Percentiles rank a stretch among this genome's conserved stretches.
phyloP scores from a whole-genome alignment of 2,113 vertebrate genomes.

The Pseudonaja textilis region DNA sequence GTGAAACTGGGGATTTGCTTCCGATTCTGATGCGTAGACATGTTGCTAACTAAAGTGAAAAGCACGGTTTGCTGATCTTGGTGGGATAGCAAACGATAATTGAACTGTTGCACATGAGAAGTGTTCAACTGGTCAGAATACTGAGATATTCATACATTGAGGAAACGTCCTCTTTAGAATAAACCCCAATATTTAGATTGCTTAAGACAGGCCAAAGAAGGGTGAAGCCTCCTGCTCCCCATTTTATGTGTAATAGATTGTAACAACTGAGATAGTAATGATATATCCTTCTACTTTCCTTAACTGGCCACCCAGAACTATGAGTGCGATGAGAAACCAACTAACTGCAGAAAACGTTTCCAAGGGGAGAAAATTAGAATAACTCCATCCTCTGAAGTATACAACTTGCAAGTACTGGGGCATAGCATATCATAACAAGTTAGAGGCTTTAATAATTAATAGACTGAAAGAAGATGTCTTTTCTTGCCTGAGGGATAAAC shows the following conservation, averaged over 20 bases:
- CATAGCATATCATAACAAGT: constrained; percentile 53
- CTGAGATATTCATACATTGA: background rate
- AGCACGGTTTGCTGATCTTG: background rate
- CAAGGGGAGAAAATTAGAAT: constrained; percentile 34
- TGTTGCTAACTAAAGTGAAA: background rate
- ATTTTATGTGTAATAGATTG: background rate
- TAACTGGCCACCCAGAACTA: background rate
- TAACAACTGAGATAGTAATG: background rate
- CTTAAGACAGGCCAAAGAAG: background rate
- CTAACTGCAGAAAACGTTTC: background rate
- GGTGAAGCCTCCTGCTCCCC: background rate
- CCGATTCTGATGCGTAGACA: background rate
- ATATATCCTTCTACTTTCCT: background rate
- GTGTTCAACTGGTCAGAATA: background rate
- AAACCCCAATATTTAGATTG: background rate
- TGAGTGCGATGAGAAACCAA: background rate
- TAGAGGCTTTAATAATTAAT: constrained; percentile 64
- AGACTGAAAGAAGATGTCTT: constrained; percentile 56
- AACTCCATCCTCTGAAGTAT: constrained; percentile 45
- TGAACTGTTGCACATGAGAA: background rate
- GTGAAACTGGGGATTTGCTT: background rate
- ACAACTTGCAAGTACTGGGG: constrained; percentile 36
- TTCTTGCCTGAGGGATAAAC: constrained; percentile 61
- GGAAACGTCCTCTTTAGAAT: background rate
- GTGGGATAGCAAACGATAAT: background rate